Conservation (phyloP, 2,888 invertebrate genomes). For the Crepidodera aurea region DNA sequence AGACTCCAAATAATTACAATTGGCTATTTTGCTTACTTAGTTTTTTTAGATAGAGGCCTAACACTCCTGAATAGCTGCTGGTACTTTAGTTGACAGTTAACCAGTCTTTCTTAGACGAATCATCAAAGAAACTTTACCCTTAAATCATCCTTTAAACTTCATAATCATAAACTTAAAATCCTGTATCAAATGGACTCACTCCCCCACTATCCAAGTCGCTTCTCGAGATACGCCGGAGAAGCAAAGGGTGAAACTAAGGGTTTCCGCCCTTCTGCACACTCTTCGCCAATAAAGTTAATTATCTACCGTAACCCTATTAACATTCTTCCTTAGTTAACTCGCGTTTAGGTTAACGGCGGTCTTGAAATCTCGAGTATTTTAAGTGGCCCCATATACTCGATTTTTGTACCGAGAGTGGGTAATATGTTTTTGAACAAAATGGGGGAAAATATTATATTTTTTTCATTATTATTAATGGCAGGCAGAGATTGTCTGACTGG, state of each 20-base stretch:
- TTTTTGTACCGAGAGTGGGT: neutral
- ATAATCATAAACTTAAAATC: neutral
- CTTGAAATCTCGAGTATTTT: constrained; percentile 15
- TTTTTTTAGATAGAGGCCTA: too few relatives aligned
- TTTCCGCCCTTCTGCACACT: constrained; percentile 9
- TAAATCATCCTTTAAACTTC: neutral
- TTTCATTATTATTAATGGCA: too few relatives aligned
- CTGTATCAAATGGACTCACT: neutral
- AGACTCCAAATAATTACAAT: too few relatives aligned
- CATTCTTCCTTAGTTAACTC: constrained; percentile 25
- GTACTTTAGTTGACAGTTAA: too few relatives aligned
- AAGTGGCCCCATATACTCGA: neutral
- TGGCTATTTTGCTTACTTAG: too few relatives aligned
- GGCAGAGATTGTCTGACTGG: too few relatives aligned
- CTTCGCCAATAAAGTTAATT: constrained; percentile 27
- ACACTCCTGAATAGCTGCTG: too few relatives aligned
- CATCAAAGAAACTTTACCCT: neutral
- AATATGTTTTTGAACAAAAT: too few relatives aligned
- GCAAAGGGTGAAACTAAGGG: constrained; percentile 1
- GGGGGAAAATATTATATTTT: too few relatives aligned
- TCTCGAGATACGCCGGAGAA: neutral
- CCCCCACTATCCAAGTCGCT: neutral
- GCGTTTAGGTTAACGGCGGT: constrained; percentile 13
- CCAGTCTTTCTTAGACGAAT: too few relatives aligned
- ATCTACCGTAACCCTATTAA: constrained; percentile 25